Percentiles rank a stretch among this genome's conserved stretches.
phyloP scores from a whole-genome alignment of 2,797 vertebrate genomes.

The Myoxocephalus aenaeus region DNA sequence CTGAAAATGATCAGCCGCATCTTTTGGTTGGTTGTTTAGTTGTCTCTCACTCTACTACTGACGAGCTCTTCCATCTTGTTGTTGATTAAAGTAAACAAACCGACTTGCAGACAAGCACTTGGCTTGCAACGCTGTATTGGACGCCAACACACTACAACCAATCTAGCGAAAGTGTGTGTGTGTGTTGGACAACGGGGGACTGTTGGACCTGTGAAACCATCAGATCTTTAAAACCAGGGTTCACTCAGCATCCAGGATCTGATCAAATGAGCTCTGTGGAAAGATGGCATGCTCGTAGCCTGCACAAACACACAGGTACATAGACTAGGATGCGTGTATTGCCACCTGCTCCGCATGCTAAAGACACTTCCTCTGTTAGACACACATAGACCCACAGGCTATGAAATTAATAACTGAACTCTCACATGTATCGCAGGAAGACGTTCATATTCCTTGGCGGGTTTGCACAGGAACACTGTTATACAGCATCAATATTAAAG shows the following conservation, averaged over 20 bases:
- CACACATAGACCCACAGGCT: not conserved
- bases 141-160: not conserved
- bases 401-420: not conserved
- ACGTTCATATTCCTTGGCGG: not conserved
- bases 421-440: not conserved
- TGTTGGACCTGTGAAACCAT: slow-evolving; percentile 2
- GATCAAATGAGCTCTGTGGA: slow-evolving; percentile 51
- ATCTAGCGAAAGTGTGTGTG: no score
- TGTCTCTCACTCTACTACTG: not conserved
- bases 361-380: not conserved
- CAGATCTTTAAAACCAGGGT: slow-evolving; percentile 12
- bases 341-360: not conserved
- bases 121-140: not conserved
- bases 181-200: not conserved
- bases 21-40: not conserved
- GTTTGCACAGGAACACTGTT: not conserved
- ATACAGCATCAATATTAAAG: not conserved
- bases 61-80: not conserved
- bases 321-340: not conserved
- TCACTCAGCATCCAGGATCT: slow-evolving; percentile 1
- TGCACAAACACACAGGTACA: slow-evolving; percentile 8
- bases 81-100: not conserved
- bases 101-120: not conserved
- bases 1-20: not conserved
- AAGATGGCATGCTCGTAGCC: slow-evolving; percentile 26